Evolutionary conservation across 2,797 vertebrate species (phyloP).

Genomic region (Diceros bicornis): DNA sequence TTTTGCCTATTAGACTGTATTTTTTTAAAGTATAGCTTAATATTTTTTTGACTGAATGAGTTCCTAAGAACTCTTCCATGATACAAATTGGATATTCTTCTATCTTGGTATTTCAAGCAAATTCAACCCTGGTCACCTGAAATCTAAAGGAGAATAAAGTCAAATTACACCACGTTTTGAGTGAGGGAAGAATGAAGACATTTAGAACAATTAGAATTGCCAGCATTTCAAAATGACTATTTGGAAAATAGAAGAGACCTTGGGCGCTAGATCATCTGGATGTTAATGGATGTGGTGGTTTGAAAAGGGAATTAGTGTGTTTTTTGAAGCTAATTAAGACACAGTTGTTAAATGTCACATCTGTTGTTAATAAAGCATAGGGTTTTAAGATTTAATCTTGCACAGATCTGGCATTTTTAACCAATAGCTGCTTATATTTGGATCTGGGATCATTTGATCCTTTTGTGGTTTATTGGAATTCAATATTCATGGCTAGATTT

Average conservation of each 20-base stretch:
- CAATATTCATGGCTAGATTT: not conserved
- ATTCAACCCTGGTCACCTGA: not conserved
- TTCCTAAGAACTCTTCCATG: not conserved
- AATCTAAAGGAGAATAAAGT: constrained; percentile 39
- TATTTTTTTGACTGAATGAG: not conserved
- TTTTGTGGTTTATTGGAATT: constrained; percentile 6
- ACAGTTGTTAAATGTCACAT: constrained; percentile 80
- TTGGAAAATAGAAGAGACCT: constrained; percentile 70
- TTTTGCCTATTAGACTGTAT: not conserved
- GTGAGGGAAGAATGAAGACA: not conserved
- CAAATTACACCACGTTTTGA: not conserved
- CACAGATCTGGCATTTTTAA: constrained; percentile 64
- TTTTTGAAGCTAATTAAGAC: constrained; percentile 75
- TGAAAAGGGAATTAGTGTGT: constrained; percentile 72
- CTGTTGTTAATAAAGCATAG: constrained; percentile 79
- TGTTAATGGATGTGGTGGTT: constrained; percentile 68
- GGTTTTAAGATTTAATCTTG: constrained; percentile 78
- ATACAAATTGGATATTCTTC: not conserved
- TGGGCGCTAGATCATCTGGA: constrained; percentile 64
- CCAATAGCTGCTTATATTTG: constrained; percentile 46
- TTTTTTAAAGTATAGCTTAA: not conserved
- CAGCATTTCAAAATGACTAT: constrained; percentile 70
- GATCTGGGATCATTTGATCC: not conserved
- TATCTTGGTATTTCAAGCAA: not conserved
- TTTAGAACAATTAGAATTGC: constrained; percentile 57